Conservation (phyloP, 2,113 vertebrate species). For the Bucco capensis region DNA sequence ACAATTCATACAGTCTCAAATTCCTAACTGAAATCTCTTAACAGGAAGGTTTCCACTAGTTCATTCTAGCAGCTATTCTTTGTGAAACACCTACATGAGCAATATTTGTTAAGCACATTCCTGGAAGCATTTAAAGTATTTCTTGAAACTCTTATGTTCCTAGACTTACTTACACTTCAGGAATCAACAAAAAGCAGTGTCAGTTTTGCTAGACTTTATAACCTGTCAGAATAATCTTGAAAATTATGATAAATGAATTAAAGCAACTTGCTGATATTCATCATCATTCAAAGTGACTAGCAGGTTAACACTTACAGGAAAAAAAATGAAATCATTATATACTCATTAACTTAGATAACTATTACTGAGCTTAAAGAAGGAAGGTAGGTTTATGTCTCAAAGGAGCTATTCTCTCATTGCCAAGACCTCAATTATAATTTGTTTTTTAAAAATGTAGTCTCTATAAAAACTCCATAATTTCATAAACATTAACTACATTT, state of each 20-base stretch:
- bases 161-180: background rate
- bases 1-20: background rate
- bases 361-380: background rate
- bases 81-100: background rate
- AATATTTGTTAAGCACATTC: background rate
- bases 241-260: background rate
- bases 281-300: background rate
- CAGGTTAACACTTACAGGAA: background rate
- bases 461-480: background rate
- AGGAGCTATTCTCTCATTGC: background rate
- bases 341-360: background rate
- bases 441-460: background rate
- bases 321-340: background rate
- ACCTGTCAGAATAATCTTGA: background rate
- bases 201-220: background rate
- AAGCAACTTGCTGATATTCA: background rate
- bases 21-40: background rate
- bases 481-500: background rate
- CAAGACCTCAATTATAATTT: background rate
- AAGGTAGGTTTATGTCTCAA: background rate
- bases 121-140: background rate
- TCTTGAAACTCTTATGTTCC: background rate
- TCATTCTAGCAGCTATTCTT: background rate
- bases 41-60: background rate
- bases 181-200: fast-evolving